phyloP scores from a whole-genome alignment of 2,888 invertebrate genomes.

The Caenorhabditis sinica region DNA sequence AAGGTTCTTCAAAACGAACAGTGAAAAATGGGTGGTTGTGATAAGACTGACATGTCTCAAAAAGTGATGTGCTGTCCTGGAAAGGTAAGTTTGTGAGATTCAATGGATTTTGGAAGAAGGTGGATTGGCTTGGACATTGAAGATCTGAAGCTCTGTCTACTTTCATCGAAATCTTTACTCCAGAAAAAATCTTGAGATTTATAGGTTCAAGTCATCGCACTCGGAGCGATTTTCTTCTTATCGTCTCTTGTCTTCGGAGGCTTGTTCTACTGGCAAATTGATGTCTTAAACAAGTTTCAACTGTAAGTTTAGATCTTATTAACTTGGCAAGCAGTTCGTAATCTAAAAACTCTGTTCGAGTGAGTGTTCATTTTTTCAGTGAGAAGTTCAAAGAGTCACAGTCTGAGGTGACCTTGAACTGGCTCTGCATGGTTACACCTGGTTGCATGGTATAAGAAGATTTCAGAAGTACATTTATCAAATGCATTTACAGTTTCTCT shows the following conservation, averaged over 20 bases:
- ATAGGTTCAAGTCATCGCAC: background rate
- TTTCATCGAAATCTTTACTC: too few relatives aligned
- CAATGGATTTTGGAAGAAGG: too few relatives aligned
- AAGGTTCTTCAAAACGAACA: constrained; percentile 6
- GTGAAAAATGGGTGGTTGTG: constrained; percentile 3
- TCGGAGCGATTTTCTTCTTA: background rate
- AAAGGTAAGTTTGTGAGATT: background rate
- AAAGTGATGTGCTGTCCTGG: constrained; percentile 13
- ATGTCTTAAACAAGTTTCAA: too few relatives aligned
- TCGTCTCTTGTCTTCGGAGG: background rate
- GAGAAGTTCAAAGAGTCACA: background rate
- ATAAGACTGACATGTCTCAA: background rate
- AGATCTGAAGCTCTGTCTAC: too few relatives aligned
- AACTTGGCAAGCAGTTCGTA: too few relatives aligned
- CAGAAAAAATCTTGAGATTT: too few relatives aligned
- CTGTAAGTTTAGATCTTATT: too few relatives aligned
- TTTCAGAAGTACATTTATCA: too few relatives aligned
- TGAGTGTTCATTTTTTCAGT: background rate
- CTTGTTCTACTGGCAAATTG: background rate
- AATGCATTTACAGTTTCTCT: background rate
- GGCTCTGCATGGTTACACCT: background rate
- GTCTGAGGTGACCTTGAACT: background rate
- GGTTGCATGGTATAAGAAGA: background rate
- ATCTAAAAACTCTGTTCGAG: background rate
- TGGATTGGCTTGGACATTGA: too few relatives aligned